Evolutionary conservation across 1,140 invertebrate species (phyloP).

Genomic region (Drosophila aff.): DNA sequence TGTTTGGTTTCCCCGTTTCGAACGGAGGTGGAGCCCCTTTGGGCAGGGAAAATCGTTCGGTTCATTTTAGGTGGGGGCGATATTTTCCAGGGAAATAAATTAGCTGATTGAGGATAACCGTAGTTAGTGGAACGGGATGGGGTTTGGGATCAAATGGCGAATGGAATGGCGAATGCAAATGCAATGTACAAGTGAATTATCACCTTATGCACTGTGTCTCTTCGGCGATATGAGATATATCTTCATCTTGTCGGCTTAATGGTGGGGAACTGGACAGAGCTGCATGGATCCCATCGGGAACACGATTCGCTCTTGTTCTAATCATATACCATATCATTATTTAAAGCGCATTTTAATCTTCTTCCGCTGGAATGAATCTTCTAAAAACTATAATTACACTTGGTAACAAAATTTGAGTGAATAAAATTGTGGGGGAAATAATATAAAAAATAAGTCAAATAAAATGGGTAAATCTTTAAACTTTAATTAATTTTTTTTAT

Average conservation of each 20-base stretch:
- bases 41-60: conserved; percentile 40
- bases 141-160: conserved; percentile 4
- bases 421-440: too few relatives aligned
- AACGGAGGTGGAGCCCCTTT: conserved; percentile 22
- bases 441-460: too few relatives aligned
- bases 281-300: conserved; percentile 14
- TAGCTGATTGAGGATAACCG: conserved; percentile 60
- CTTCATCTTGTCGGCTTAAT: conserved; percentile 46
- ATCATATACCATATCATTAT: conserved; percentile 41
- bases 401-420: neutral
- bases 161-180: conserved; percentile 42
- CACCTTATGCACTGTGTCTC: conserved; percentile 38
- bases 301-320: conserved; percentile 36
- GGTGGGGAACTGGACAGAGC: conserved; percentile 5
- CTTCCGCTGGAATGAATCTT: conserved; percentile 24
- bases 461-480: too few relatives aligned
- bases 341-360: conserved; percentile 29
- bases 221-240: conserved; percentile 25
- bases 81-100: conserved; percentile 58
- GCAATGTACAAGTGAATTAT: conserved; percentile 50
- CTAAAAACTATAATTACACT: conserved; percentile 37
- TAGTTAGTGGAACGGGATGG: conserved; percentile 23
- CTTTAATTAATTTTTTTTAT: neutral
- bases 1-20: conserved; percentile 55
- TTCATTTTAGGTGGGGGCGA: conserved; percentile 32